These are phyloP conservation scores for Pyrgus malvae DNA, from an alignment of 2,888 invertebrate species.

Conservation along the genomic window DNA sequence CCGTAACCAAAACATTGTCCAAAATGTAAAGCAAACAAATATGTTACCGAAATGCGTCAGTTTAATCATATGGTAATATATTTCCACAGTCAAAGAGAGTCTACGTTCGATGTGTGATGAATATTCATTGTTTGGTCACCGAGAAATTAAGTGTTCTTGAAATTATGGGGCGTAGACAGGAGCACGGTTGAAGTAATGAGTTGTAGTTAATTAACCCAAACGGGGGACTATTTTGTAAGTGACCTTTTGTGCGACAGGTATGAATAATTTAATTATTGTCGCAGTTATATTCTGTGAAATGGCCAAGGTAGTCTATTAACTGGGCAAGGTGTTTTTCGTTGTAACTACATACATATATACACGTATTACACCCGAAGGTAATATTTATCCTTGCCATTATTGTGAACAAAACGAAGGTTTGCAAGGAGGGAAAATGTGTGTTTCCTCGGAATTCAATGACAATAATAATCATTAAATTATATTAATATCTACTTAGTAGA, in stretches of 20 bases:
- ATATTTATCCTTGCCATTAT: too few relatives aligned
- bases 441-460: too few relatives aligned
- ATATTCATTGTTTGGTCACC: slow-evolving; percentile 36
- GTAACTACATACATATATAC: too few relatives aligned
- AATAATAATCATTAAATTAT: too few relatives aligned
- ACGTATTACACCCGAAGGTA: too few relatives aligned
- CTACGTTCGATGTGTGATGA: slow-evolving; percentile 31
- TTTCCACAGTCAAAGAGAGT: slow-evolving; percentile 31
- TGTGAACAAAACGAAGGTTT: too few relatives aligned
- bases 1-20: slow-evolving; percentile 27
- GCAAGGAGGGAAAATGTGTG: too few relatives aligned
- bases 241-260: slow-evolving; percentile 18
- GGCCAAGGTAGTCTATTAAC: too few relatives aligned
- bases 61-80: slow-evolving; percentile 35
- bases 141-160: slow-evolving; percentile 31
- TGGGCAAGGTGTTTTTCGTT: too few relatives aligned
- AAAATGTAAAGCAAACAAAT: slow-evolving; percentile 13
- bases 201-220: slow-evolving; percentile 21
- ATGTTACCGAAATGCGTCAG: slow-evolving; percentile 17
- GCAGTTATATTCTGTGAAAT: too few relatives aligned
- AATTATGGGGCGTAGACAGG: slow-evolving; percentile 20
- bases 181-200: slow-evolving; percentile 16
- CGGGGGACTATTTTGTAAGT: slow-evolving; percentile 12
- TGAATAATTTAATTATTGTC: slow-evolving; percentile 24
- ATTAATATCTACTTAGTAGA: too few relatives aligned